Base-by-base conservation (phyloP, 2,888 invertebrate genomes). In the Polia nebulosa region DNA sequence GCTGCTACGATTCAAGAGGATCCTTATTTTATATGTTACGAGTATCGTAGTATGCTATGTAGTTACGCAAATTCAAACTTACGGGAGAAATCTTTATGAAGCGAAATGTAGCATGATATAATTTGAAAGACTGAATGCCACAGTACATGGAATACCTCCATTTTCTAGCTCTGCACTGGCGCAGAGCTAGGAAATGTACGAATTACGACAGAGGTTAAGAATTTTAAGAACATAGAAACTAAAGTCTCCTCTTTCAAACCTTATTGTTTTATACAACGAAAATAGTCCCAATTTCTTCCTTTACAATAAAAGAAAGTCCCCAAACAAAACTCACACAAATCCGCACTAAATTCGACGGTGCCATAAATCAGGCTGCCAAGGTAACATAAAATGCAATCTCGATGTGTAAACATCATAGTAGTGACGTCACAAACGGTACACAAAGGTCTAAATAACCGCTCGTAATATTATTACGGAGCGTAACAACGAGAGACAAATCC, bases 401-500 rank as follows among this genome's bases (percentile, higher is more conserved):
- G 68, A 73, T 76, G 65, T 78, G 71, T 74, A 73, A 78, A 86
- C 80, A 74, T 82, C 73, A 71, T 68, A 79, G 76, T 69, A 73
- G 70, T 75, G 71, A 76, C 77, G 72, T 65, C 74, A 78, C 62
- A 69, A 74, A 68, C 76, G 72, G 70, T 69, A 77, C 77, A 83
- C 80, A 82, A 85, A 84, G 84, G 81, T 81, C 81, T 83, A 80
- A 84, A 84, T 82, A 84, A 82, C 80, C 81, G 76, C 77, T 81
- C 75, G 72, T 78, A 84, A 78, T 87, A 87, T 86, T 86, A 88
- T 82, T 86, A 86, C 83, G 76, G 68, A 78, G 78, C 76, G 86
- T 85, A 83, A 85, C 84, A 87, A 81, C 75, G 79, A 75, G 87
- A 86, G 89, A 90, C 91, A 91, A 92, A 91, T 91, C 90, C 86